Percentiles rank a stretch among this genome's conserved stretches.
phyloP scores from a whole-genome alignment of 2,113 vertebrate genomes.

The Alligator mississippiensis region DNA sequence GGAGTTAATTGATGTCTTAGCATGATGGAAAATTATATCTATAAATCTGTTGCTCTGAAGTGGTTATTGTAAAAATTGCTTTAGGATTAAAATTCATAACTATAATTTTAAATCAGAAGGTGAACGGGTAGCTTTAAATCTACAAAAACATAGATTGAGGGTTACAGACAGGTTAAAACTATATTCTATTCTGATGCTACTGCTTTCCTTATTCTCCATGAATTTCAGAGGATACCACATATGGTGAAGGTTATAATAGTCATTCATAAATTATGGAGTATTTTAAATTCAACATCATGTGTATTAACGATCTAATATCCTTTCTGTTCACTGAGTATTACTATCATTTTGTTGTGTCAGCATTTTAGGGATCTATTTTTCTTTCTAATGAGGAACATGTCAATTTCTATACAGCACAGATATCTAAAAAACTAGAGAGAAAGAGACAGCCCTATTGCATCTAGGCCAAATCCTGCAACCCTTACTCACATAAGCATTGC shows the following conservation, averaged over 20 bases:
- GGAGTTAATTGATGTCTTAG: not conserved
- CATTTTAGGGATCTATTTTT: constrained; percentile 38
- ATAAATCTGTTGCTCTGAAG: not conserved
- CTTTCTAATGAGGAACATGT: constrained; percentile 18
- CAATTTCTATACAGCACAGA: not conserved
- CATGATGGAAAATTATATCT: not conserved
- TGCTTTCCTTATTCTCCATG: not conserved
- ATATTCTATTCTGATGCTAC: not conserved
- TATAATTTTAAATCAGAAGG: not conserved
- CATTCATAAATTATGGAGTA: not conserved
- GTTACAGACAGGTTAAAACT: not conserved
- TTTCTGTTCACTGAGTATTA: constrained; percentile 16
- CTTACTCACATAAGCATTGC: not conserved
- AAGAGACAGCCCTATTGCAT: not conserved
- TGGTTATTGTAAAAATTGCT: not conserved
- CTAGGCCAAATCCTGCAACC: not conserved
- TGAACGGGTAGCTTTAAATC: not conserved
- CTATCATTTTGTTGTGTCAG: not conserved
- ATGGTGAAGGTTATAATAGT: constrained; percentile 5
- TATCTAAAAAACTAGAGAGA: not conserved
- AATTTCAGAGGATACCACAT: not conserved
- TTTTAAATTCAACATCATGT: constrained; percentile 12
- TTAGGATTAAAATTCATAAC: not conserved
- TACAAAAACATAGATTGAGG: not conserved
- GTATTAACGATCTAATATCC: constrained; percentile 2